These are phyloP conservation scores for Dolichomitus sp. DNA, from an alignment of 2,888 invertebrate species.

Conservation along the genomic window DNA sequence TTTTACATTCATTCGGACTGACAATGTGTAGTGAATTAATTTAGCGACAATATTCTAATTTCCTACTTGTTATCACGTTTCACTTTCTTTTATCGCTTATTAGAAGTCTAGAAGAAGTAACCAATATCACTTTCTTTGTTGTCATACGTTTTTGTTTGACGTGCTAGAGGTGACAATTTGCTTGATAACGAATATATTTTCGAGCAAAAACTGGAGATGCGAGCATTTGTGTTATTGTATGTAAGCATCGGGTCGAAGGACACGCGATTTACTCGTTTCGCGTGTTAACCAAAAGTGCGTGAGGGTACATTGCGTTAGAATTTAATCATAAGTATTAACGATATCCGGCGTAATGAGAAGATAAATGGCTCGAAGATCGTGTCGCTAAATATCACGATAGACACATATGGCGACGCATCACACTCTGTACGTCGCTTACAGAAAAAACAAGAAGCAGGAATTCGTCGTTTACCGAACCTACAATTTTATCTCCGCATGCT, in stretches of 20 bases:
- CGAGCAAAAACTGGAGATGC: not conserved
- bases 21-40: not conserved
- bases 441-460: not conserved
- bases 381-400: slow-evolving; percentile 1
- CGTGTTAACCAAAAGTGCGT: slow-evolving; percentile 15
- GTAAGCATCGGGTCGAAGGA: not conserved
- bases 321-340: slow-evolving; percentile 48
- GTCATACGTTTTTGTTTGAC: not conserved
- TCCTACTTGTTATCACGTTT: not conserved
- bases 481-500: slow-evolving; percentile 37
- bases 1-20: not conserved
- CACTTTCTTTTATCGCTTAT: not conserved
- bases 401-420: not conserved
- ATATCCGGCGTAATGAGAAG: slow-evolving; percentile 34
- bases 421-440: not conserved
- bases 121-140: not conserved
- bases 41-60: not conserved
- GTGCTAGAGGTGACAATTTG: not conserved
- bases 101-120: not conserved
- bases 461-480: slow-evolving; percentile 36
- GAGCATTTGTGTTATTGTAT: not conserved
- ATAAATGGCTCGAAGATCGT: not conserved
- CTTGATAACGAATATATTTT: not conserved
- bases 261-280: not conserved
- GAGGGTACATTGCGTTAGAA: slow-evolving; percentile 11